Evolutionary conservation across 2,113 vertebrate species (phyloP), one percentile per base, ranked within the genome.

Genomic region (Rana temporaria): DNA sequence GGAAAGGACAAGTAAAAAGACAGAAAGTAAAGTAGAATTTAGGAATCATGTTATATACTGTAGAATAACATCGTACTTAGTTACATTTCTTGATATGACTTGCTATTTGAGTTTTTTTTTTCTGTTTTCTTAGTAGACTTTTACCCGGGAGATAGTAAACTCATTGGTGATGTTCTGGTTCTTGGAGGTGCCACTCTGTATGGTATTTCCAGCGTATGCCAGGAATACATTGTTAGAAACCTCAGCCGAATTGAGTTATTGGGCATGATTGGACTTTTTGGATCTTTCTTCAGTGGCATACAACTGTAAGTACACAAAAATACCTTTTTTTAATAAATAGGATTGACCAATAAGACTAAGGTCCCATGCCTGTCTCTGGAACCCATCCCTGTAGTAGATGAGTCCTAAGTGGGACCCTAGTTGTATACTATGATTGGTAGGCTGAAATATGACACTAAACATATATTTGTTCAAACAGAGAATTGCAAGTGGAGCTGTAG

Each of bases 211-310:
- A 98, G 97, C 0, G 95, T 98, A 68, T 97, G 96, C 78, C 95
- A 99, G 89, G 97, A 99, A 87, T 98, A 96, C 86, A 97, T 99
- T 0, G 95, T 99, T 84, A 95, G 97, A 88, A 98, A 97, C 77
- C 87, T 96, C 87, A 97, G 96, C 81, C 92, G 96, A 2, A 96
- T 97, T 78, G 97, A 99, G 86, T 97, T 98, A 87, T 92, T 99
- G 34, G 97, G 97, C 79, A 98, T 98, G 96, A 96, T 99, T 1
- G 97, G 97, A 73, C 96, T 99, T 76, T 99, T 98, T 2, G 97
- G 97, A 79, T 97, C 97, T 72, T 98, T 99, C 93, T 98, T 99
- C 93, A 98, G 97, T 48, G 97, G 97, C 85, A 98, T 99, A 85
- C 97, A 99, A 75, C 90, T 99, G 97, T 99, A 88, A 97, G 97